These are phyloP conservation scores for Nesidiocoris tenuis DNA, from an alignment of 2,888 invertebrate genomes.

Conservation along the genomic window DNA sequence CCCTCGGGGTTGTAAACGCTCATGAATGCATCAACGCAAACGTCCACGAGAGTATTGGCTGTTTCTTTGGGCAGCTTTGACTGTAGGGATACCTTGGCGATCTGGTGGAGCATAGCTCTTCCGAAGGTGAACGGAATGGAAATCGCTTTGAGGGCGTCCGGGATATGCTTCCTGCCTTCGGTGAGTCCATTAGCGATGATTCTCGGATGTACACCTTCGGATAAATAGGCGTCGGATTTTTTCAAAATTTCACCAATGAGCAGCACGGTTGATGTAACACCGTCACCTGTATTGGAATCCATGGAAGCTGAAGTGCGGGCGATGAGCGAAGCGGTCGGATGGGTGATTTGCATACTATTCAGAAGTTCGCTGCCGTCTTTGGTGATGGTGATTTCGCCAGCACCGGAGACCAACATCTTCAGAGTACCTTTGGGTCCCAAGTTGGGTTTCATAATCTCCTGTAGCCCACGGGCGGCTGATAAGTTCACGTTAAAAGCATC, in stretches of 20 bases:
- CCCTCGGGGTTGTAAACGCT: slow-evolving; percentile 65
- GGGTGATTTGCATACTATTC: slow-evolving; percentile 99
- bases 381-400: slow-evolving; percentile 98
- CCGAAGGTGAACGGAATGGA: slow-evolving; percentile 64
- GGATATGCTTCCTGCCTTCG: slow-evolving; percentile 78
- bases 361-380: slow-evolving; percentile 99
- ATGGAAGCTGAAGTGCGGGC: slow-evolving; percentile 98
- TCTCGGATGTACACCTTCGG: slow-evolving; percentile 83
- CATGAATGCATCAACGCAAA: slow-evolving; percentile 92
- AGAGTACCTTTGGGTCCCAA: slow-evolving; percentile 98
- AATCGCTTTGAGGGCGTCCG: slow-evolving; percentile 82
- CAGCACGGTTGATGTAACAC: slow-evolving; percentile 96
- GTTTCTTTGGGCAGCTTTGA: slow-evolving; percentile 87
- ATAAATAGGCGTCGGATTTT: slow-evolving; percentile 91
- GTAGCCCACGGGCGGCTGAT: slow-evolving; percentile 94
- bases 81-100: slow-evolving; percentile 86
- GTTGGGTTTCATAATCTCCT: slow-evolving; percentile 98
- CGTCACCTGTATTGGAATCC: slow-evolving; percentile 97
- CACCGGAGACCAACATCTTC: slow-evolving; percentile 99
- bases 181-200: slow-evolving; percentile 96
- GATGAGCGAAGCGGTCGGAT: slow-evolving; percentile 97
- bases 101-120: slow-evolving; percentile 70
- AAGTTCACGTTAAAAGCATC: slow-evolving; percentile 96
- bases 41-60: slow-evolving; percentile 82
- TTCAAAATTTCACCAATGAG: slow-evolving; percentile 96